Evolutionary conservation across 2,888 invertebrate species (phyloP).

Genomic region (Parnassius apollo): DNA sequence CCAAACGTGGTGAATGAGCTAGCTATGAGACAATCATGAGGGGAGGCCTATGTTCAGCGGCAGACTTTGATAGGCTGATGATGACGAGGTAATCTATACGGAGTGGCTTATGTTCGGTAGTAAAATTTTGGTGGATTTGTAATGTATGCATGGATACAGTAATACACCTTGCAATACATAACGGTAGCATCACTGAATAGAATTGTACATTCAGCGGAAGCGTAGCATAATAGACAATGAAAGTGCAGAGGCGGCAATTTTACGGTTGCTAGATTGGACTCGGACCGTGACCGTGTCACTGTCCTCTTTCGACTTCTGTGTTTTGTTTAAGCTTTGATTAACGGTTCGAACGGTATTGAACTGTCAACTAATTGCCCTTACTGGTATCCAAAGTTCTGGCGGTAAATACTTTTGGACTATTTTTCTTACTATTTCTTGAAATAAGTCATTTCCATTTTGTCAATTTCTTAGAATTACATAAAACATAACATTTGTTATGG

Average conservation of each 20-base stretch:
- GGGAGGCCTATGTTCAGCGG: no score
- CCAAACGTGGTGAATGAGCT: no score
- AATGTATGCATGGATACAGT: not conserved
- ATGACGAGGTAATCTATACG: no score
- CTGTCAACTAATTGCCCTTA: not conserved
- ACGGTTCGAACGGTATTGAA: constrained; percentile 9
- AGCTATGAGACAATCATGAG: no score
- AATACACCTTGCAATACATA: constrained; percentile 39
- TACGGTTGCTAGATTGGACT: constrained; percentile 53
- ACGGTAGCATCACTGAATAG: constrained; percentile 51
- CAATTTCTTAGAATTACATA: no score
- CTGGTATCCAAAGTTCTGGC: not conserved
- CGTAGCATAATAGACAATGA: constrained; percentile 58
- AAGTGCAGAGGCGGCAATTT: constrained; percentile 57
- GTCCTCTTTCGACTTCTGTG: constrained; percentile 44
- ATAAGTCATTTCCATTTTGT: no score
- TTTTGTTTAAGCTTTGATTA: constrained; percentile 23
- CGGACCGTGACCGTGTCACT: constrained; percentile 64
- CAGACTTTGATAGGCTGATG: no score
- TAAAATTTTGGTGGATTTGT: no score
- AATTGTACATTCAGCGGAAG: constrained; percentile 59
- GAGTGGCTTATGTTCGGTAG: no score
- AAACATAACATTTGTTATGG: no score
- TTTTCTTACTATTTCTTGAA: not conserved
- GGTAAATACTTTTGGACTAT: not conserved